Evolutionary conservation across 1,140 invertebrate species (phyloP).

Genomic region (Trypoxylus dichotomus): DNA sequence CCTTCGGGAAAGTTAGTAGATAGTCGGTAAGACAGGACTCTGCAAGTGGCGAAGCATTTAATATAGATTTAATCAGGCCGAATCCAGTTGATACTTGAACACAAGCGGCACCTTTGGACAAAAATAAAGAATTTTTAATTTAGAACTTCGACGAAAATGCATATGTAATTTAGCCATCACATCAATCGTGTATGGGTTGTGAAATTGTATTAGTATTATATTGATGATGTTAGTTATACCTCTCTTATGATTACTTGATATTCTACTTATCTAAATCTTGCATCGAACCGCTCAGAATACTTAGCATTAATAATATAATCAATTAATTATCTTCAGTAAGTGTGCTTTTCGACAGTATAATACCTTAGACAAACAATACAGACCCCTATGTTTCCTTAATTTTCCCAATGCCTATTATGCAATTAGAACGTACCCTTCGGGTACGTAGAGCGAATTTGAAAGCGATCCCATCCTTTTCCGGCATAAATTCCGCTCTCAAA

Average conservation of each 20-base stretch:
- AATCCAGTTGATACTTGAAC: too few relatives aligned
- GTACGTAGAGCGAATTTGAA: neutral
- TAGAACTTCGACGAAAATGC: neutral
- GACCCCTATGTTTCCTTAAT: neutral
- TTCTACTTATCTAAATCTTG: neutral
- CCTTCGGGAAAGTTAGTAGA: too few relatives aligned
- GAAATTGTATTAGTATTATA: neutral
- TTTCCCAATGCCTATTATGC: neutral
- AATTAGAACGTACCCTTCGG: neutral
- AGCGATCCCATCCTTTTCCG: neutral
- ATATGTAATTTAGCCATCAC: neutral
- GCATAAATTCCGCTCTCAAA: neutral
- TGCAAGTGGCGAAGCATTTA: too few relatives aligned
- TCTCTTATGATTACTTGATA: neutral
- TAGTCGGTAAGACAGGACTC: too few relatives aligned
- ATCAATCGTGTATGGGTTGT: neutral
- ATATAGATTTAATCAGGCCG: too few relatives aligned
- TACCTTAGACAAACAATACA: neutral
- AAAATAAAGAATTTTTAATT: neutral
- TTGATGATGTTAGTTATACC: neutral
- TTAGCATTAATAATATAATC: neutral
- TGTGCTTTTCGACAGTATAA: neutral
- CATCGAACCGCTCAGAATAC: neutral
- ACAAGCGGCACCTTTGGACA: too few relatives aligned
- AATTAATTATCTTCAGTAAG: constrained; percentile 4